Base-by-base conservation (phyloP, 2,888 invertebrate genomes). In the Griposia aprilina region DNA sequence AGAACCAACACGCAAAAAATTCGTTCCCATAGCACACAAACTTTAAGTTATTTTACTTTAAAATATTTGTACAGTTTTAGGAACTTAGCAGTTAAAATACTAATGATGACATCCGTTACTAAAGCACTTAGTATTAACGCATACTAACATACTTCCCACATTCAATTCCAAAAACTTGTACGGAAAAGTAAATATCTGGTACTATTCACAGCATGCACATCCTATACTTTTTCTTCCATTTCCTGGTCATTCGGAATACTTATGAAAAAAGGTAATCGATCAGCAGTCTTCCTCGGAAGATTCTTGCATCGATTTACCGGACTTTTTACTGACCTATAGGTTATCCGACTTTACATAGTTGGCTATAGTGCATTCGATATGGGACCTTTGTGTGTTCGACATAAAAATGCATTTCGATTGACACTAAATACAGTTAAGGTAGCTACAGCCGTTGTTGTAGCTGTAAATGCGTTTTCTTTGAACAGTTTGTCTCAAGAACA, bases 251-350 rank as follows among this genome's bases (percentile, higher is more conserved):
- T 69, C 48, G 26, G 68, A 71, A 78, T 65, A 71, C 71, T 57
- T 77, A 83, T 73, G 80, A 81, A 84, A 68, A 68, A 63, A 65
- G 13, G 50, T 74, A 74, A 81, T 70, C 55, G 52, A 57, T 60
- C 75, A 20, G 15, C 68, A 45, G 60, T 65, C 65, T 78, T 86
- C 45, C n/a, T 30, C 26, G 55, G 71, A 74, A 70, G 65, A 67
- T 57, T 59, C 59, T 81, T 78, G 71, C 69, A 76, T 74, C 52
- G 60, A 57, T 74, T 80, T 60, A 70, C 74, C 36, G 15, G 30
- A 66, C 73, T 87, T 87, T 87, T 86, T 87, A 59, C 59, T 76
- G 26, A 73, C 45, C 68, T 68, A 59, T 41, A 2, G 78, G 82
- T 59, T 87, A 76, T 71, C 23, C 0, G 79, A 65, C n/a, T 69